Evolutionary conservation across 2,113 vertebrate species (phyloP).

Genomic region (Mastomys coucha): DNA sequence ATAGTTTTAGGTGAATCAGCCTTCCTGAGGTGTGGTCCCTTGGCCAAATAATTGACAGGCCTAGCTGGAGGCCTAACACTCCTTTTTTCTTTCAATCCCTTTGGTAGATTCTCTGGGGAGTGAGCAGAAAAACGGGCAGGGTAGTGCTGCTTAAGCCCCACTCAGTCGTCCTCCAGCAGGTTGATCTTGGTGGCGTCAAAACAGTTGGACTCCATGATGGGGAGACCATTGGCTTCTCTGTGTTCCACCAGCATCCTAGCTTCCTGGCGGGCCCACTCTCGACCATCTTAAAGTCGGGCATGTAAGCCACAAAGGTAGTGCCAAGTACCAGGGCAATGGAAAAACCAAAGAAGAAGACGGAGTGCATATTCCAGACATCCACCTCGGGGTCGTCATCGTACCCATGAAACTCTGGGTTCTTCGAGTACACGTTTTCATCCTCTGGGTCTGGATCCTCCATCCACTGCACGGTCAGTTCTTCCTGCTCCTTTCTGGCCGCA

Average conservation of each 20-base stretch:
- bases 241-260: slow-evolving; percentile 87
- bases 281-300: slow-evolving; percentile 90
- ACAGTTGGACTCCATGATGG: slow-evolving; percentile 89
- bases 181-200: slow-evolving; percentile 89
- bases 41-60: not conserved
- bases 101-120: slow-evolving; percentile 62
- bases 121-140: not conserved
- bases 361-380: slow-evolving; percentile 91
- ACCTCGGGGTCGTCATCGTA: slow-evolving; percentile 87
- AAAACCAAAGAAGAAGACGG: slow-evolving; percentile 88
- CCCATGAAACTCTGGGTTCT: slow-evolving; percentile 93
- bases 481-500: not conserved
- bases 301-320: slow-evolving; percentile 88
- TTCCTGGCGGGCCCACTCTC: slow-evolving; percentile 91
- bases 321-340: slow-evolving; percentile 91
- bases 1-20: not conserved
- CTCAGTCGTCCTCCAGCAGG: slow-evolving; percentile 82
- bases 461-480: slow-evolving; percentile 20
- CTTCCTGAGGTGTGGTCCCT: not conserved
- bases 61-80: not conserved
- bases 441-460: slow-evolving; percentile 69
- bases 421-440: slow-evolving; percentile 77
- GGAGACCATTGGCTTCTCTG: slow-evolving; percentile 83
- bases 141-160: not conserved
- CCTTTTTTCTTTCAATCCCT: slow-evolving; percentile 34